Base-by-base conservation (phyloP, 2,113 vertebrate species). In the Microtus pennsylvanicus region DNA sequence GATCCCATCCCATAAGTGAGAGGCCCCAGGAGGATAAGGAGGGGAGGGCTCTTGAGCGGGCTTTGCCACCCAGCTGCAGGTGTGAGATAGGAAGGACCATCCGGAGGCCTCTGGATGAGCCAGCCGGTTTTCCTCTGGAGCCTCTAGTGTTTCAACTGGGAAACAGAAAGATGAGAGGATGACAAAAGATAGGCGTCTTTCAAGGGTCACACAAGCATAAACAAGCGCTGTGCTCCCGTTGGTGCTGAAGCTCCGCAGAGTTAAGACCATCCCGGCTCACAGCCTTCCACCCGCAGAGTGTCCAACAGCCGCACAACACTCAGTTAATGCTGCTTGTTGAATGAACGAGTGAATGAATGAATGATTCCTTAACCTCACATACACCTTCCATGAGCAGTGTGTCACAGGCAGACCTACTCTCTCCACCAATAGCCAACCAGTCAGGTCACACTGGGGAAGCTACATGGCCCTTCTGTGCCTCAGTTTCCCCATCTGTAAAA, bases 11-110 rank as follows among this genome's bases (percentile, higher is more conserved):
- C 82, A 76, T n/a, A 26, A 74, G 16, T 26, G 26, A 80, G 78
- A 47, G 58, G 67, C 2, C 55, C 30, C 12, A 16, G 47, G 69
- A 50, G 33, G 75, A 16, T 7, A 33, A 14, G 55, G 52, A 58
- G 1, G 22, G 50, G 16, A 13, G 0, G 0, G 19, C 35, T 45
- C 67, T 8, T 28, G 11, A 11, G 38, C 0, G 0, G 22, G 35
- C 26, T 11, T 24, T 9, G 65, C 52, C 72, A 33, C 45, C 4
- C 35, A 70, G 33, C 24, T 50, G 35, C 1, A 8, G 35, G 5
- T 3, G 3, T 24, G 61, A 38, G 42, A 67, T 47, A 33, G 4
- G 61, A 89, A 63, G 55, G 35, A 58, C 19, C 16, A 0, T 28
- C 0, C 7, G 45, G 91, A 35, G 2, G 30, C 38, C 42, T 19